Evolutionary conservation across 2,797 vertebrate genomes (phyloP).

Genomic region (Sebastes baramenuke): DNA sequence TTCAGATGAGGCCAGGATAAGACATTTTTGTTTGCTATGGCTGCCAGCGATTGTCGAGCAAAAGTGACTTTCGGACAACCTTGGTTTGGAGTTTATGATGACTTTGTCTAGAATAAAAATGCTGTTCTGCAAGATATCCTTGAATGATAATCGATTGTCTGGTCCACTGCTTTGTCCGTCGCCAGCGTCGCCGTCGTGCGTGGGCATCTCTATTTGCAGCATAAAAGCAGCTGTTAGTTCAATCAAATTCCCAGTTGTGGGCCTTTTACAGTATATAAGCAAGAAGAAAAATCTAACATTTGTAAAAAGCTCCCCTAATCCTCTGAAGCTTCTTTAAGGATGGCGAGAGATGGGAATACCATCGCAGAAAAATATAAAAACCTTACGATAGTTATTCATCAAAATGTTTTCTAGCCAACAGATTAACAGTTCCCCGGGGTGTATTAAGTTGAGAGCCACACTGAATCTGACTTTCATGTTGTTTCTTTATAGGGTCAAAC

Average conservation of each 20-base stretch:
- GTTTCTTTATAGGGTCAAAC: constrained; percentile 31
- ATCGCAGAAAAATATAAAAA: constrained; percentile 9
- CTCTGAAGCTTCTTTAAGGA: constrained; percentile 16
- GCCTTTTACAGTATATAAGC: constrained; percentile 28
- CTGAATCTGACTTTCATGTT: constrained; percentile 31
- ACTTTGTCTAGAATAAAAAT: constrained; percentile 62
- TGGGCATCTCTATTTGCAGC: constrained; percentile 46
- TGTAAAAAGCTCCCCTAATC: constrained; percentile 33
- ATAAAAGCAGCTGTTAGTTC: constrained; percentile 58
- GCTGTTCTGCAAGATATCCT: constrained; percentile 63
- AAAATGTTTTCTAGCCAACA: constrained; percentile 40
- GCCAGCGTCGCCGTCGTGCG: background rate
- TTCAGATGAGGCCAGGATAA: constrained; percentile 74
- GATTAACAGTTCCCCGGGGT: constrained; percentile 49
- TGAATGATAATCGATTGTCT: constrained; percentile 59
- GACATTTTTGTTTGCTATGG: constrained; percentile 72
- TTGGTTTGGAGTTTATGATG: constrained; percentile 68
- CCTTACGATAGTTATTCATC: constrained; percentile 32
- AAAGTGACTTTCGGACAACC: constrained; percentile 69
- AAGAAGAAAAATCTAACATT: constrained; percentile 26
- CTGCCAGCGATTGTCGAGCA: constrained; percentile 56
- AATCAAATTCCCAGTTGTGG: constrained; percentile 54
- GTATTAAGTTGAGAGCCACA: constrained; percentile 21
- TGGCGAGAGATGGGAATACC: constrained; percentile 2
- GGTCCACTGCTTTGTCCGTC: constrained; percentile 26